phyloP scores from a whole-genome alignment of 2,888 invertebrate genomes.

The Parascotia fuliginaria region DNA sequence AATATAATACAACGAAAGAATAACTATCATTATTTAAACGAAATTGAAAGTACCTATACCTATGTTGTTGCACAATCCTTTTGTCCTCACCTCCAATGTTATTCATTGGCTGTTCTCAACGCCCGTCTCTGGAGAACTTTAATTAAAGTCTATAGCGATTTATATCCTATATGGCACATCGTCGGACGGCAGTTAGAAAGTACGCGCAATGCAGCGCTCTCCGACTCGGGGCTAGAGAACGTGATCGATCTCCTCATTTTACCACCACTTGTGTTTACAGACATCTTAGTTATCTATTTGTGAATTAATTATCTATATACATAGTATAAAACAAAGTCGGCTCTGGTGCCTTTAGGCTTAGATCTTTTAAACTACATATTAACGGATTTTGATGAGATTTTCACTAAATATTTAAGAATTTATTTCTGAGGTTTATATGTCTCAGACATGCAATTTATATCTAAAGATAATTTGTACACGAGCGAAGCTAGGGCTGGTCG shows the following conservation, averaged over 20 bases:
- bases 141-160: conserved; percentile 73
- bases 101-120: conserved; percentile 59
- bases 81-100: conserved; percentile 65
- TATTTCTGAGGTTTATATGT: too few species aligned
- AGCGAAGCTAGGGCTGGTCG: too few species aligned
- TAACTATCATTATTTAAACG: conserved; percentile 57
- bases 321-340: too few species aligned
- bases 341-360: too few species aligned
- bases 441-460: too few species aligned
- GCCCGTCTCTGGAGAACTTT: conserved; percentile 62
- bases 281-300: too few species aligned
- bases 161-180: conserved; percentile 71
- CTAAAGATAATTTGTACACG: too few species aligned
- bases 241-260: conserved; percentile 65
- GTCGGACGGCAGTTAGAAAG: conserved; percentile 73
- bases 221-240: conserved; percentile 50
- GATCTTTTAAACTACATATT: too few species aligned
- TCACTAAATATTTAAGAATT: too few species aligned
- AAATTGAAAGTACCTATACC: conserved; percentile 74
- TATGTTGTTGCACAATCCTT: conserved; percentile 67
- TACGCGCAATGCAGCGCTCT: conserved; percentile 64
- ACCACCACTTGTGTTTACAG: conserved; percentile 48
- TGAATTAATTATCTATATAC: too few species aligned
- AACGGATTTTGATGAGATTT: too few species aligned
- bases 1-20: conserved; percentile 50